Conservation (phyloP, 2,888 invertebrate species). For the Chymomyza procnemis region DNA sequence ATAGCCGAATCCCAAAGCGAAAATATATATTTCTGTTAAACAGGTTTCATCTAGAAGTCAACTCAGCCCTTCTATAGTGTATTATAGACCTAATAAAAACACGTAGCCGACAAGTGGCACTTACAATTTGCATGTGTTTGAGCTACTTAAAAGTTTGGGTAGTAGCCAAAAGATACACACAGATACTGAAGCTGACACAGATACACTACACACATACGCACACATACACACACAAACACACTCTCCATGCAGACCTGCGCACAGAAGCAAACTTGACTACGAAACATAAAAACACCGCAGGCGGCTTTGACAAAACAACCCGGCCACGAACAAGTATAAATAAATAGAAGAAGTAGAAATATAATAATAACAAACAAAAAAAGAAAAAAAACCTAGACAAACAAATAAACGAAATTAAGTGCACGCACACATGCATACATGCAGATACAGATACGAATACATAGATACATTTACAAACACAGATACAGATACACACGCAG, state of each 20-base stretch:
- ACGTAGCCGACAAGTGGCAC: background rate
- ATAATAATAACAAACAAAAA: background rate
- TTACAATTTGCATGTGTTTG: background rate
- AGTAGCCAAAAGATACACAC: background rate
- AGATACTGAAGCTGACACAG: background rate
- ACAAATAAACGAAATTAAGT: background rate
- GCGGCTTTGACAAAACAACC: slow-evolving; percentile 40
- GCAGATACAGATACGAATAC: background rate
- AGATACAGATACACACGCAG: too few relatives aligned
- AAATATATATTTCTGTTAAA: background rate
- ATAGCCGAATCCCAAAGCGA: too few relatives aligned
- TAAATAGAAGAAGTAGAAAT: slow-evolving; percentile 2
- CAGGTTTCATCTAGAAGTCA: background rate
- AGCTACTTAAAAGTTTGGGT: background rate
- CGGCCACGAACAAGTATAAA: background rate
- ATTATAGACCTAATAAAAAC: background rate
- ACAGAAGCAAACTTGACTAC: slow-evolving; percentile 33
- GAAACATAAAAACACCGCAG: slow-evolving; percentile 37
- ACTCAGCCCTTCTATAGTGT: background rate
- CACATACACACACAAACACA: background rate
- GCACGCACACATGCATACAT: background rate
- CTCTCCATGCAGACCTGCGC: background rate
- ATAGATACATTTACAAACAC: too few relatives aligned
- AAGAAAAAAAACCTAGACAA: background rate
- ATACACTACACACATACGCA: background rate